These are phyloP conservation scores for Microchrysa polita DNA, from an alignment of 2,888 invertebrate genomes.

Conservation along the genomic window DNA sequence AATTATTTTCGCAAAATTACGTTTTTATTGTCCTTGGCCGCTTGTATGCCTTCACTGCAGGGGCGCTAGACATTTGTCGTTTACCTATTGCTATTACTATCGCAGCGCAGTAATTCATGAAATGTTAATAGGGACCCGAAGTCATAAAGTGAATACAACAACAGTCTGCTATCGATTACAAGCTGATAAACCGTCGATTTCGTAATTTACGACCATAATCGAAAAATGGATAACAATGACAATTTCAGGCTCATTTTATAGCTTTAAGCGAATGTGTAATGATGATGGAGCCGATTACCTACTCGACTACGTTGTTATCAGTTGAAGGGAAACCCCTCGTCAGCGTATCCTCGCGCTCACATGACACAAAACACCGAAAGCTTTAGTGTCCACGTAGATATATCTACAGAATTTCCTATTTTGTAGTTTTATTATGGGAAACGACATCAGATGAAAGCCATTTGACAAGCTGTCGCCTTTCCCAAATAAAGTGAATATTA, in stretches of 20 bases:
- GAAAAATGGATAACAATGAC: constrained; percentile 29
- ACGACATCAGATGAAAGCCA: constrained; percentile 12
- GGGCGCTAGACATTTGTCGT: not conserved
- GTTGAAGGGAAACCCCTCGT: not conserved
- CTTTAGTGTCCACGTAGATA: constrained; percentile 25
- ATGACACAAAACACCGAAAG: constrained; percentile 1
- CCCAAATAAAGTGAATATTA: constrained; percentile 39
- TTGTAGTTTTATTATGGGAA: constrained; percentile 17
- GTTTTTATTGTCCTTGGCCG: no score
- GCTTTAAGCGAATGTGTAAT: constrained; percentile 31
- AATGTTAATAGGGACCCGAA: not conserved
- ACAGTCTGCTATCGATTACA: constrained; percentile 1
- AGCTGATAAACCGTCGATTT: constrained; percentile 19
- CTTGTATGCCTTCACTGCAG: not conserved
- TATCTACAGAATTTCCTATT: constrained; percentile 21
- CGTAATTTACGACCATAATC: constrained; percentile 39
- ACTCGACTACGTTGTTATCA: constrained; percentile 37
- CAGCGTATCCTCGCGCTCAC: constrained; percentile 1
- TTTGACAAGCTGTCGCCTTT: constrained; percentile 42
- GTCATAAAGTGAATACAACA: not conserved
- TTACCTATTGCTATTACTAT: no score
- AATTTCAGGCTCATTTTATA: constrained; percentile 34
- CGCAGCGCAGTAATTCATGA: no score
- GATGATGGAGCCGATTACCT: constrained; percentile 25
- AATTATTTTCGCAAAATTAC: no score